Conservation (phyloP, 2,888 invertebrate genomes). For the Drosophila pseudotalamancana region DNA sequence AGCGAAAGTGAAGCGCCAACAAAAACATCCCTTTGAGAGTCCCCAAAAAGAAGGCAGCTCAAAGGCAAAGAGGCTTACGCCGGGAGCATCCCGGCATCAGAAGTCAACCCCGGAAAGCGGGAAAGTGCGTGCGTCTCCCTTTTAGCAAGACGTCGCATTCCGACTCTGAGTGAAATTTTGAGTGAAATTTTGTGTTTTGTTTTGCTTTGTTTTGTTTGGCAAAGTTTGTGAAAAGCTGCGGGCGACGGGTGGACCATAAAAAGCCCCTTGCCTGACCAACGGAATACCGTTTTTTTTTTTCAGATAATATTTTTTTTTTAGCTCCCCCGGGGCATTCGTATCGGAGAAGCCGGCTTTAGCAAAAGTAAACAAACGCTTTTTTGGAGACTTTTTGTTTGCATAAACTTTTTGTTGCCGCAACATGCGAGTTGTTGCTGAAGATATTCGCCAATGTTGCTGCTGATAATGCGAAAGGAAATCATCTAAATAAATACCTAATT, state of each 20-base stretch:
- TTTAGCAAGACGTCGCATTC: constrained; percentile 16
- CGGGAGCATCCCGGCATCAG: constrained; percentile 32
- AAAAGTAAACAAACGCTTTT: constrained; percentile 73
- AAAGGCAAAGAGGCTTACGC: constrained; percentile 4
- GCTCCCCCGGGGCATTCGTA: constrained; percentile 47
- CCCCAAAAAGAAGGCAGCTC: constrained; percentile 31
- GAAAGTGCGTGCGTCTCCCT: constrained; percentile 45
- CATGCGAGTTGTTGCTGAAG: constrained; percentile 50
- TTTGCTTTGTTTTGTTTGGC: constrained; percentile 11
- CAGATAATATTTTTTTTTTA: constrained; percentile 24
- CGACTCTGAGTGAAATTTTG: constrained; percentile 57
- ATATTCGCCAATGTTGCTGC: constrained; percentile 13
- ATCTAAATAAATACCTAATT: too few species aligned
- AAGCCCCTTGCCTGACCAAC: constrained; percentile 36
- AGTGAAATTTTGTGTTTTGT: constrained; percentile 45
- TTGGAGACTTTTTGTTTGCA: constrained; percentile 44
- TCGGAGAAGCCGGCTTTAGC: constrained; percentile 64
- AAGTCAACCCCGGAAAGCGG: constrained; percentile 63
- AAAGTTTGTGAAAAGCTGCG: neutral
- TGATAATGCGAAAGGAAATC: neutral
- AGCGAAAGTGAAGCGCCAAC: constrained; percentile 52
- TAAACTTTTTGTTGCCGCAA: constrained; percentile 59
- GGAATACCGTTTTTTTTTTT: constrained; percentile 23
- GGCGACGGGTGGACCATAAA: constrained; percentile 48
- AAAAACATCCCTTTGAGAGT: constrained; percentile 65